A percentile compares a stretch with the other conserved stretches of the same genome.
phyloP scores from a whole-genome alignment of 2,797 vertebrate genomes.

The Squalus acanthias region DNA sequence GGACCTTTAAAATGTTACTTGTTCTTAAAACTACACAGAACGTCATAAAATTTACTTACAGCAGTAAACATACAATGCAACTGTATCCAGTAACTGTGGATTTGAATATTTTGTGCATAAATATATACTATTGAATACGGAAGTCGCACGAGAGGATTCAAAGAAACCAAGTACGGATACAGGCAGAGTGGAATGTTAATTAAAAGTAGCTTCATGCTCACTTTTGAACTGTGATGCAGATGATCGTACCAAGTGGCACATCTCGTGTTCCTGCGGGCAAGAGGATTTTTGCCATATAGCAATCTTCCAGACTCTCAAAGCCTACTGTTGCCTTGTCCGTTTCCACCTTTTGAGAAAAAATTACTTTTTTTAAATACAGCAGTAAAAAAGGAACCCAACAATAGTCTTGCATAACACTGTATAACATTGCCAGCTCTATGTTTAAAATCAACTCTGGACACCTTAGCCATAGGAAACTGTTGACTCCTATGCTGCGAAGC shows the following conservation, averaged over 20 bases:
- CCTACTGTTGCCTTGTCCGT: conserved; percentile 97
- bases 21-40: not conserved
- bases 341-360: conserved; percentile 71
- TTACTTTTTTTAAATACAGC: not conserved
- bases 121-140: not conserved
- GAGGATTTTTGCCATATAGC: conserved; percentile 92
- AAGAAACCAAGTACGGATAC: not conserved
- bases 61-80: not conserved
- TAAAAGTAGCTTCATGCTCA: conserved; percentile 49
- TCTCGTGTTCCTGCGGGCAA: conserved; percentile 92
- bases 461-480: not conserved
- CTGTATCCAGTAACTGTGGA: not conserved
- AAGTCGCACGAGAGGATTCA: not conserved
- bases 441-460: not conserved
- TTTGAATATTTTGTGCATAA: not conserved
- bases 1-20: not conserved
- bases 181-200: not conserved
- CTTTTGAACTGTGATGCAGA: conserved; percentile 95
- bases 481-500: not conserved
- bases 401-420: not conserved
- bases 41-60: not conserved
- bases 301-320: conserved; percentile 89
- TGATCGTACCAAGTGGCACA: conserved; percentile 75
- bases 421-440: not conserved
- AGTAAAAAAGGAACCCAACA: not conserved